Percentiles rank a stretch among this genome's conserved stretches.
Evolutionary conservation across 1,140 invertebrate species (phyloP).

Genomic region (Drosophila neocordata): DNA sequence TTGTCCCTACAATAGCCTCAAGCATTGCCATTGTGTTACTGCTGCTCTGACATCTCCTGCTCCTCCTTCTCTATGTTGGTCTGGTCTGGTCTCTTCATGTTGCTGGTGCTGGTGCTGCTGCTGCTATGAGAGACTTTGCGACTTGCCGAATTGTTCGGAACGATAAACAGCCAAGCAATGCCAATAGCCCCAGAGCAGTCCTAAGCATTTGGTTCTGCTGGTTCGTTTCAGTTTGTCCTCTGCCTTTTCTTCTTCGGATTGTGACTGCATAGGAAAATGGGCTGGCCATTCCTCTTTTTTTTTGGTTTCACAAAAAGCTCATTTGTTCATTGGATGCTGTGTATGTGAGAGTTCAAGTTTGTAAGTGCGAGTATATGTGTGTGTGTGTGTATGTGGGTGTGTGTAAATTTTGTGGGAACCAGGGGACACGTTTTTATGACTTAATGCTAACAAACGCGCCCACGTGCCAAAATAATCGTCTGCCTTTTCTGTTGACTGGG

Average conservation of each 20-base stretch:
- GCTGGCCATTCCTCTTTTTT: slow-evolving; percentile 7
- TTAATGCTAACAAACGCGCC: slow-evolving; percentile 80
- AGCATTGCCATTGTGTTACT: slow-evolving; percentile 15
- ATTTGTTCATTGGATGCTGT: slow-evolving; percentile 15
- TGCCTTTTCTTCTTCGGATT: background rate
- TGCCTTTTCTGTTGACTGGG: slow-evolving; percentile 72
- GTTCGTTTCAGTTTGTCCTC: background rate
- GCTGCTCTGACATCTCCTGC: background rate
- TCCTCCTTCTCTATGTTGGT: background rate
- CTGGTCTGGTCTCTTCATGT: too few species aligned
- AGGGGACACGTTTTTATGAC: slow-evolving; percentile 76
- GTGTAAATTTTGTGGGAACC: slow-evolving; percentile 5
- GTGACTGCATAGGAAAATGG: slow-evolving; percentile 14
- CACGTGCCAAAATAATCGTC: slow-evolving; percentile 80
- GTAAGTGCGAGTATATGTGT: background rate
- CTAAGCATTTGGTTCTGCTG: slow-evolving; percentile 10
- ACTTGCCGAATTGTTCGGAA: slow-evolving; percentile 57
- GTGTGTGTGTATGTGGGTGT: background rate
- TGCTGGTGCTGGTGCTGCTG: background rate
- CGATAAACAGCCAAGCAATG: slow-evolving; percentile 72
- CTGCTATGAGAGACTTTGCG: slow-evolving; percentile 51
- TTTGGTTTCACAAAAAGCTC: slow-evolving; percentile 7
- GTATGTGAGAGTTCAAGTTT: background rate
- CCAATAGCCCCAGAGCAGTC: slow-evolving; percentile 41
- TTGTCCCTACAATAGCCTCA: slow-evolving; percentile 13